Conservation (phyloP, 2,797 vertebrate genomes). For the Oreochromis mossambicus region DNA sequence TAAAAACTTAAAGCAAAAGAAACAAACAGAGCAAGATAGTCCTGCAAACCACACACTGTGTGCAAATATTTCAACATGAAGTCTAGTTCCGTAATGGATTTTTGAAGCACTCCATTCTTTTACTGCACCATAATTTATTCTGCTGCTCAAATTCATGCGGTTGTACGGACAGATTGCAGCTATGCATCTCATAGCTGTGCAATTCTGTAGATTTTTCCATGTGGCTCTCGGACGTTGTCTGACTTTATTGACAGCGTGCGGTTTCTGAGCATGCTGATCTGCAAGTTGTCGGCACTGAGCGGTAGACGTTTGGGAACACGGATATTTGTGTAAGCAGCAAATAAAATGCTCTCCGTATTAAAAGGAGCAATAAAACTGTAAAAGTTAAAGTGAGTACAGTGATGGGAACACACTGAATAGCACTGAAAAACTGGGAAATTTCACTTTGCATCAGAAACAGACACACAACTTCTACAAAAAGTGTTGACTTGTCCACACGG, state of each 20-base stretch:
- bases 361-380: background rate
- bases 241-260: slow-evolving; percentile 34
- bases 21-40: background rate
- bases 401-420: background rate
- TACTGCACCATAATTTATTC: slow-evolving; percentile 39
- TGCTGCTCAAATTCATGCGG: slow-evolving; percentile 44
- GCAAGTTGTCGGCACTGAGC: background rate
- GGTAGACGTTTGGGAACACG: background rate
- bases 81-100: slow-evolving; percentile 7
- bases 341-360: slow-evolving; percentile 16
- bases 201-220: slow-evolving; percentile 47
- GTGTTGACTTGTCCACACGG: background rate
- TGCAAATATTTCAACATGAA: slow-evolving; percentile 32
- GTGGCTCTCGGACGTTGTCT: slow-evolving; percentile 2
- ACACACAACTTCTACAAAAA: background rate
- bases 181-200: slow-evolving; percentile 25
- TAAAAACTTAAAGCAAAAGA: background rate
- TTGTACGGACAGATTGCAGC: slow-evolving; percentile 34
- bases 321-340: slow-evolving; percentile 19
- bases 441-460: background rate
- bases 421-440: background rate
- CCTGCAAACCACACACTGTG: background rate
- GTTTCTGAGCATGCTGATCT: slow-evolving; percentile 23
- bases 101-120: slow-evolving; percentile 34
- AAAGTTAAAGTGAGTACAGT: background rate